These are phyloP conservation scores for Zygothrica quintamaculata DNA, from an alignment of 2,888 invertebrate genomes.

Conservation along the genomic window DNA sequence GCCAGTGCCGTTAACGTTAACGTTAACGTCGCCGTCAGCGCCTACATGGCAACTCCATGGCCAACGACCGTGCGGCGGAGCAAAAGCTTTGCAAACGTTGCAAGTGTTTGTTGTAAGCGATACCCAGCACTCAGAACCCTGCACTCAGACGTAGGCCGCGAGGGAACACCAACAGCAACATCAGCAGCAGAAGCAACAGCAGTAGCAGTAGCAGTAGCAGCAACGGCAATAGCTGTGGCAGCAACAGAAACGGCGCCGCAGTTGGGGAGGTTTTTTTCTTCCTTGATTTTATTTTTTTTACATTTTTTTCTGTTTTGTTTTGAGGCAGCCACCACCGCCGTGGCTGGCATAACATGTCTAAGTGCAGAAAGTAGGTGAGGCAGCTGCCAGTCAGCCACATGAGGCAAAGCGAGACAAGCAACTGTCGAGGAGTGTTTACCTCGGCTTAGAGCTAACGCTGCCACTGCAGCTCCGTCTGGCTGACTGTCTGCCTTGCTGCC, in stretches of 20 bases:
- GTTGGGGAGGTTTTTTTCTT: conserved; percentile 63
- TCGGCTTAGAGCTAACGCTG: conserved; percentile 68
- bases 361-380: conserved; percentile 79
- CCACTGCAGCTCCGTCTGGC: conserved; percentile 30
- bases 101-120: conserved; percentile 80
- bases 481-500: conserved; percentile 43
- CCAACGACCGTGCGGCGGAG: conserved; percentile 61
- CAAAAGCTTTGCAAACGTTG: conserved; percentile 73
- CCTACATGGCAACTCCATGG: conserved; percentile 12
- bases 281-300: conserved; percentile 34
- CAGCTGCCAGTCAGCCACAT: conserved; percentile 50
- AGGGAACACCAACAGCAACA: conserved; percentile 61
- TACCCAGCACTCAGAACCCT: conserved; percentile 46
- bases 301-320: conserved; percentile 13
- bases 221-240: conserved; percentile 1
- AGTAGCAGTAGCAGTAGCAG: conserved; percentile 1
- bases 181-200: conserved; percentile 17
- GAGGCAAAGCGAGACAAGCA: conserved; percentile 50
- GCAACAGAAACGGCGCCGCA: conserved; percentile 34
- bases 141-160: conserved; percentile 53
- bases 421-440: conserved; percentile 71
- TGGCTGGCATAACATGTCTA: conserved; percentile 57
- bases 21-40: conserved; percentile 41
- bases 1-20: conserved; percentile 46
- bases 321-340: conserved; percentile 61